A percentile compares a stretch with the other conserved stretches of the same genome.
Evolutionary conservation across 2,888 invertebrate species (phyloP).

Genomic region (Seira ritae): DNA sequence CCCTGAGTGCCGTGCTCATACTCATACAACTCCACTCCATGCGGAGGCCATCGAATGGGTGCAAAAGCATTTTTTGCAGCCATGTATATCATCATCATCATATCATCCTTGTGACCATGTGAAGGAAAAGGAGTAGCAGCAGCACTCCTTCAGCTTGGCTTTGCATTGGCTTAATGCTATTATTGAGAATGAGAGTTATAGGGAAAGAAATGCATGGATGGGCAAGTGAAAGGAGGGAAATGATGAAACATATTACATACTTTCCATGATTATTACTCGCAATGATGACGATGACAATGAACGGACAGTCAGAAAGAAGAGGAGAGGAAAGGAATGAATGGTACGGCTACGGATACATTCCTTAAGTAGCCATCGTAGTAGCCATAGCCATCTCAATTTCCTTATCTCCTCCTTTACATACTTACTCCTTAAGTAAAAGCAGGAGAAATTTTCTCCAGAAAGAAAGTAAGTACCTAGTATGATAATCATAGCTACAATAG

Average conservation of each 20-base stretch:
- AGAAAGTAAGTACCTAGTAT: too few relatives aligned
- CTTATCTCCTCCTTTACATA: conserved; percentile 41
- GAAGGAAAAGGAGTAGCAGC: too few relatives aligned
- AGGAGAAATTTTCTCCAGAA: conserved; percentile 10
- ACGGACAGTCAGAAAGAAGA: conserved; percentile 32
- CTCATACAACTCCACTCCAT: conserved; percentile 51
- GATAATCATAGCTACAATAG: conserved; percentile 55
- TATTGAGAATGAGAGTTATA: too few relatives aligned
- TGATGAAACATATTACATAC: conserved; percentile 54
- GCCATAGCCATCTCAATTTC: conserved; percentile 43
- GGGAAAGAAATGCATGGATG: neutral
- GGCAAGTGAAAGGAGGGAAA: conserved; percentile 1
- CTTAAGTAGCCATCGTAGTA: too few relatives aligned
- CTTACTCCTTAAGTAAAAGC: neutral
- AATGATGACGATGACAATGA: conserved; percentile 46
- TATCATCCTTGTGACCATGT: too few relatives aligned
- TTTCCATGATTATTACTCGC: conserved; percentile 36
- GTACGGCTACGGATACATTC: too few relatives aligned
- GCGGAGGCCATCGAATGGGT: conserved; percentile 62
- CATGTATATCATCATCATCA: too few relatives aligned
- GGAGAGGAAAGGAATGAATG: too few relatives aligned
- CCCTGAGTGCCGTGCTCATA: conserved; percentile 73
- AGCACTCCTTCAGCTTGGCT: too few relatives aligned
- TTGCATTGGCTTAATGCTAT: too few relatives aligned
- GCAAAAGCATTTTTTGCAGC: conserved; percentile 24